These are phyloP conservation scores for Naso thynnoides DNA, from an alignment of 2,797 vertebrate genomes.

Conservation along the genomic window DNA sequence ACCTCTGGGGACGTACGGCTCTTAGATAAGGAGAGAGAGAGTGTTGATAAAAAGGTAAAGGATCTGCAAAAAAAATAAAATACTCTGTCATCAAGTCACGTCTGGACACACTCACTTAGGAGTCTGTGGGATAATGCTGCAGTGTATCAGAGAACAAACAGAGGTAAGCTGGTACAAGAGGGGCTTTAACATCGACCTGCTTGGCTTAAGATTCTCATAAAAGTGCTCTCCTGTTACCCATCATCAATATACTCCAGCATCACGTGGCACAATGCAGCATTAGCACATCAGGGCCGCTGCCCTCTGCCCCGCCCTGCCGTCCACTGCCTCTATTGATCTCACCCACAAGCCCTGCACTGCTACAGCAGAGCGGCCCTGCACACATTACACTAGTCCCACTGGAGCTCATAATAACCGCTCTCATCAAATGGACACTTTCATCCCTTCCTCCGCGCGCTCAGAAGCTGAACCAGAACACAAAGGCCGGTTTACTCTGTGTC, in stretches of 20 bases:
- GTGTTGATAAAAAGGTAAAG: not conserved
- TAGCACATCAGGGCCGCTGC: slow-evolving; percentile 21
- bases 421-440: slow-evolving; percentile 36
- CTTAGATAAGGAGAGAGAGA: slow-evolving; percentile 1
- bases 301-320: slow-evolving; percentile 54
- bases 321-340: slow-evolving; percentile 69
- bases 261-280: slow-evolving; percentile 62
- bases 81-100: slow-evolving; percentile 6
- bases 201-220: slow-evolving; percentile 51
- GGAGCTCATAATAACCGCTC: slow-evolving; percentile 41
- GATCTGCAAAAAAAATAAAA: slow-evolving; percentile 24
- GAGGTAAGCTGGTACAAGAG: not conserved
- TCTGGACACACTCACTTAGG: slow-evolving; percentile 3
- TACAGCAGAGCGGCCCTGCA: slow-evolving; percentile 58
- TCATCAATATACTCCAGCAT: slow-evolving; percentile 53
- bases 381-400: slow-evolving; percentile 60
- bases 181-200: slow-evolving; percentile 47
- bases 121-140: not conserved
- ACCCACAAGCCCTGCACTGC: slow-evolving; percentile 55
- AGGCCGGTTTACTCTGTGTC: slow-evolving; percentile 14
- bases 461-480: not conserved
- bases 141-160: slow-evolving; percentile 20
- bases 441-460: not conserved
- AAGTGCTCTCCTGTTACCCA: slow-evolving; percentile 69
- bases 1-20: not conserved